Evolutionary conservation across 2,797 vertebrate species (phyloP).

Genomic region (Enteromius radiatus): DNA sequence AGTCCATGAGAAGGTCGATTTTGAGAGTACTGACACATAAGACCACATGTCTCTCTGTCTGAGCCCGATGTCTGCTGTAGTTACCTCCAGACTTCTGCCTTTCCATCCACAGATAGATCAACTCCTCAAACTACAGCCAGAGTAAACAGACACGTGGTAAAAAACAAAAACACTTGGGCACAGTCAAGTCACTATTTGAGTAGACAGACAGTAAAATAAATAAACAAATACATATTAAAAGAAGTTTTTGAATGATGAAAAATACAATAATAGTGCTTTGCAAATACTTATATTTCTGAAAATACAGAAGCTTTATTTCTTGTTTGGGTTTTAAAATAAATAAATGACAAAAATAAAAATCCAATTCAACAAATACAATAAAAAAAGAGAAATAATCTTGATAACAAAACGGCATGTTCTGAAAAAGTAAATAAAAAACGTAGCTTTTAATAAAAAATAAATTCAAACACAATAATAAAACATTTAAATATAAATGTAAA

Average conservation of each 20-base stretch:
- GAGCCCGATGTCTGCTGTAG: conserved; percentile 85
- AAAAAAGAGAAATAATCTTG: not conserved
- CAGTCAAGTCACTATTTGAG: not conserved
- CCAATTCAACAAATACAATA: too few relatives aligned
- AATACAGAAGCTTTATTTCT: not conserved
- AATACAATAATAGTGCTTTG: not conserved
- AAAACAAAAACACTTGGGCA: not conserved
- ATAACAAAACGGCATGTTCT: not conserved
- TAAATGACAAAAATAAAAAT: not conserved
- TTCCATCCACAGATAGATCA: conserved; percentile 88
- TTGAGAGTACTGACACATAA: conserved; percentile 85
- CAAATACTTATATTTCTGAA: not conserved
- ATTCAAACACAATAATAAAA: not conserved
- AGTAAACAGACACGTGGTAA: not conserved
- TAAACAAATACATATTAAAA: not conserved
- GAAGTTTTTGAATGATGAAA: not conserved
- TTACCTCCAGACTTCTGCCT: conserved; percentile 85
- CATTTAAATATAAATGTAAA: not conserved
- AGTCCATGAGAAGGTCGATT: conserved; percentile 87
- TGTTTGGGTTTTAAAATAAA: not conserved
- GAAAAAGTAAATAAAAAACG: not conserved
- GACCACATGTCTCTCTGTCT: conserved; percentile 86
- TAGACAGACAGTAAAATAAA: not conserved
- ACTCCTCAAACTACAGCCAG: conserved; percentile 80
- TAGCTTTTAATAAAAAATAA: not conserved